phyloP scores from a whole-genome alignment of 2,113 vertebrate species.

The Rallus limicola region DNA sequence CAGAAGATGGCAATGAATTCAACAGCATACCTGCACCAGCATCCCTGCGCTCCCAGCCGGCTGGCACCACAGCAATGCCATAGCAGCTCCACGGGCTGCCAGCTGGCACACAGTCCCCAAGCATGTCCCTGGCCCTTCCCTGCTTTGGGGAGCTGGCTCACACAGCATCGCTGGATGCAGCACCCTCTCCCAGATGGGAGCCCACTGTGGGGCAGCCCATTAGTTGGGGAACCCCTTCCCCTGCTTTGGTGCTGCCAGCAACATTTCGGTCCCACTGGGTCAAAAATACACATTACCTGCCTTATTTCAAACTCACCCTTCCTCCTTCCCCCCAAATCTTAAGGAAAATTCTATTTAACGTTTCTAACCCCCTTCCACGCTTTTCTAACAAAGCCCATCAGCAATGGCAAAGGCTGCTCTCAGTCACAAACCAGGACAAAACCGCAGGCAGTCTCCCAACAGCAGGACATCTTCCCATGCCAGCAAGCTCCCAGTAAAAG shows the following conservation, averaged over 20 bases:
- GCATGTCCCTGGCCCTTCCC: not conserved
- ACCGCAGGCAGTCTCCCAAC: not conserved
- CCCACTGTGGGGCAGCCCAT: not conserved
- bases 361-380: not conserved
- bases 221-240: not conserved
- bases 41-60: not conserved
- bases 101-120: fast-evolving
- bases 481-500: not conserved
- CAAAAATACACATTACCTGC: not conserved
- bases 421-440: not conserved
- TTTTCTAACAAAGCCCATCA: not conserved
- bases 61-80: slow-evolving; percentile 3
- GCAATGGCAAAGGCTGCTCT: not conserved
- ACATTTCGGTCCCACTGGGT: not conserved
- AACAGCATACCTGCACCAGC: not conserved
- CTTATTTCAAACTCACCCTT: not conserved
- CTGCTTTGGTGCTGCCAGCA: not conserved
- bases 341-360: not conserved
- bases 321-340: not conserved
- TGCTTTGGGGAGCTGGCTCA: not conserved
- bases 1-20: not conserved
- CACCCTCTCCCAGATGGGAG: not conserved
- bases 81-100: not conserved
- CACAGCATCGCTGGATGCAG: not conserved
- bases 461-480: not conserved